Percentiles rank a stretch among this genome's conserved stretches.
Conservation (phyloP, 2,797 vertebrate species). For the Falco columbarius region DNA sequence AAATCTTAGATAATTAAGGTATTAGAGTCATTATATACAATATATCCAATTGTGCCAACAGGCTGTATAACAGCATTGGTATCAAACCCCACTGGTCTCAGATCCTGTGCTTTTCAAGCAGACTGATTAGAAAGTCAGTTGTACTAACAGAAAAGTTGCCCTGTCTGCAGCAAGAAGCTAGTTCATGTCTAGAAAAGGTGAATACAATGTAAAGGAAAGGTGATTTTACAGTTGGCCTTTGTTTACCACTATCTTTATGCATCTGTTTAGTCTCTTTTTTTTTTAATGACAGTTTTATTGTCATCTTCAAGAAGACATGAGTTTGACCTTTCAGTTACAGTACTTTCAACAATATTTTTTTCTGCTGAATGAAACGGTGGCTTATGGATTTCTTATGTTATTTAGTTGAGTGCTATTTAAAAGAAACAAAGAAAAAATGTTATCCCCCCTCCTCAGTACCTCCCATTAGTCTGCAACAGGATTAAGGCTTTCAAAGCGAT, state of each 20-base stretch:
- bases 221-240: not conserved
- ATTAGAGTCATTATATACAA: not conserved
- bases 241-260: not conserved
- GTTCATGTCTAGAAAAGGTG: not conserved
- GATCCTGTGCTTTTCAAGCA: not conserved
- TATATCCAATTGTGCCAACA: not conserved
- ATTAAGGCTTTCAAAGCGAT: not conserved
- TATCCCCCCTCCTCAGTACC: not conserved
- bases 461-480: not conserved
- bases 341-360: not conserved
- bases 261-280: not conserved
- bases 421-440: not conserved
- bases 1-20: not conserved
- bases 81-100: rapidly evolving
- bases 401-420: not conserved
- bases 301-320: not conserved
- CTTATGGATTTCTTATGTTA: not conserved
- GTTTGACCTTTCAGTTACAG: not conserved
- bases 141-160: not conserved
- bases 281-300: not conserved
- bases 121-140: not conserved
- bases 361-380: not conserved
- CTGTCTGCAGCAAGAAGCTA: not conserved
- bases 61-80: not conserved
- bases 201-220: not conserved